Conservation (phyloP, 1,140 invertebrate genomes). For the Triops cancriformis region DNA sequence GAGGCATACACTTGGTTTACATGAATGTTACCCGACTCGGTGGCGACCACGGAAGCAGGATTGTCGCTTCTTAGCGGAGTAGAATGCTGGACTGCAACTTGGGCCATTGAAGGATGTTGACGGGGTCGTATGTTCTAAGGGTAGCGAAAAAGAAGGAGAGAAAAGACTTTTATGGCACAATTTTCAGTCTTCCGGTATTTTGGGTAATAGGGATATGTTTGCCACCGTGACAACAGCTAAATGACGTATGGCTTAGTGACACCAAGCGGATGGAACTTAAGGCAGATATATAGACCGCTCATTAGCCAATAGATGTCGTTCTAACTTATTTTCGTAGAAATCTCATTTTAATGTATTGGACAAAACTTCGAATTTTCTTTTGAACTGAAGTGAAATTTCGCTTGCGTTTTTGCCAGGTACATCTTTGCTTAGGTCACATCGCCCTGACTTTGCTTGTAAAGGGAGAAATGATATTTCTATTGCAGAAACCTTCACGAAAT, state of each 20-base stretch:
- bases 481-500: too few relatives aligned
- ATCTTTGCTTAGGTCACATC: too few relatives aligned
- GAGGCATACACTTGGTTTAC: neutral
- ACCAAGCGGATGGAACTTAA: neutral
- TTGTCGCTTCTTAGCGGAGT: neutral
- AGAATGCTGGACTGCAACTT: neutral
- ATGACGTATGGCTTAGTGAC: neutral
- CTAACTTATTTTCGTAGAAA: too few relatives aligned
- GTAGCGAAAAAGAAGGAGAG: neutral
- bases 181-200: neutral
- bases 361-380: too few relatives aligned
- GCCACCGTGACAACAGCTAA: slow-evolving; percentile 8
- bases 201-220: neutral
- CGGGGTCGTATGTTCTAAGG: neutral
- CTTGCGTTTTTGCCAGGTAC: too few relatives aligned
- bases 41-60: neutral
- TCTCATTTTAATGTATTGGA: too few relatives aligned
- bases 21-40: neutral
- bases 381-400: too few relatives aligned
- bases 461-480: too few relatives aligned
- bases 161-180: neutral
- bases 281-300: too few relatives aligned
- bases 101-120: neutral
- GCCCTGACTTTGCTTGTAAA: too few relatives aligned
- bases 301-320: too few relatives aligned